Percentiles rank a stretch among this genome's conserved stretches.
Conservation (phyloP, 2,888 invertebrate species). For the Rugalucina vietnamica region DNA sequence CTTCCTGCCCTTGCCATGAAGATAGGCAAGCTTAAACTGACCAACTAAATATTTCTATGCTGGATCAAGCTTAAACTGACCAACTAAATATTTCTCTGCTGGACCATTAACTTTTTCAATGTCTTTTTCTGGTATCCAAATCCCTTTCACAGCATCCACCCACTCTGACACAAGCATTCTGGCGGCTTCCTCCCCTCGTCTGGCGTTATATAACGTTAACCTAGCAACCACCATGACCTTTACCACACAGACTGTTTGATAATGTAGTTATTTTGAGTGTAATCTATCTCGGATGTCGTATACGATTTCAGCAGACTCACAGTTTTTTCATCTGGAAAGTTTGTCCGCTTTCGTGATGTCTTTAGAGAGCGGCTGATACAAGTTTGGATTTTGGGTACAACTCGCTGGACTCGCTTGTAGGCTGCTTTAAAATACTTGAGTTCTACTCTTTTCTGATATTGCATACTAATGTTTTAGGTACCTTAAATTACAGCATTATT, state of each 20-base stretch:
- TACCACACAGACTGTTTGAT: conserved; percentile 37
- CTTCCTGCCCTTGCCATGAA: conserved; percentile 54
- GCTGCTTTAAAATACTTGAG: conserved; percentile 15
- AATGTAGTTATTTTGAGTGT: conserved; percentile 8
- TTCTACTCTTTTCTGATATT: conserved; percentile 25
- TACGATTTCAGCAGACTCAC: background rate
- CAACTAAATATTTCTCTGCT: conserved; percentile 55
- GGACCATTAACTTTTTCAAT: conserved; percentile 43
- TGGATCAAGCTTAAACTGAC: conserved; percentile 27
- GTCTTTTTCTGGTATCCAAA: conserved; percentile 40
- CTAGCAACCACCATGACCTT: conserved; percentile 42
- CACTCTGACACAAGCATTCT: conserved; percentile 32
- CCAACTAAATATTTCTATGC: background rate
- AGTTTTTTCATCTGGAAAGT: background rate
- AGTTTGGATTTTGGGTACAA: conserved; percentile 25
- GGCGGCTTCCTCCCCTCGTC: conserved; percentile 50
- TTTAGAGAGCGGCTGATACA: conserved; percentile 11
- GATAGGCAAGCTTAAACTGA: conserved; percentile 33
- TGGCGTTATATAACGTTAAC: conserved; percentile 50
- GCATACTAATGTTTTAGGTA: no score
- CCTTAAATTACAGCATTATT: no score
- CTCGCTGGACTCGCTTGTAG: conserved; percentile 19
- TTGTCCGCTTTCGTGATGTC: conserved; percentile 11
- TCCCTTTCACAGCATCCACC: conserved; percentile 23
- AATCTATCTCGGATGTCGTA: conserved; percentile 24